phyloP scores from a whole-genome alignment of 2,113 vertebrate species.

The Electrona antarctica region DNA sequence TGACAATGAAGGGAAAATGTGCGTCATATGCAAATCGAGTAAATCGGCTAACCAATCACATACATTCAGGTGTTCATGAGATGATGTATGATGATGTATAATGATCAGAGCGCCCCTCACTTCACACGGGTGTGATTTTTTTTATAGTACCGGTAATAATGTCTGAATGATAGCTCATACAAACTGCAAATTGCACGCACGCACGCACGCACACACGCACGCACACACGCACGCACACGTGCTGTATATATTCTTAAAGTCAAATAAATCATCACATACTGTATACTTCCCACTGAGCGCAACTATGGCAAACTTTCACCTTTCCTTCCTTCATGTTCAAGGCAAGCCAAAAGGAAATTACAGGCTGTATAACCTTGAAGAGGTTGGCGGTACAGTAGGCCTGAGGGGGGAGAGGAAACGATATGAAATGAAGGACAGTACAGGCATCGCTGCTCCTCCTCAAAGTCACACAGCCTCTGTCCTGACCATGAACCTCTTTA shows the following conservation, averaged over 20 bases:
- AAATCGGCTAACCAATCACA: no score
- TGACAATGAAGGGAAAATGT: no score
- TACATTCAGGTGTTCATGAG: no score
- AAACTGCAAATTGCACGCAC: no score
- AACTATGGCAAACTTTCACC: background rate
- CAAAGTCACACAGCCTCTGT: slow-evolving; percentile 43
- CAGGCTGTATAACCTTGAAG: slow-evolving; percentile 34
- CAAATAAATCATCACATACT: background rate
- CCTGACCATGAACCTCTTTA: slow-evolving; percentile 26
- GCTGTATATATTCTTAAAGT: slow-evolving; percentile 24
- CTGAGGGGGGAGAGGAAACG: slow-evolving; percentile 41
- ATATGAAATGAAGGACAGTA: slow-evolving; percentile 42
- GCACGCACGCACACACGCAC: slow-evolving; percentile 15
- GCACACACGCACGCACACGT: background rate
- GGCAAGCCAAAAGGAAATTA: slow-evolving; percentile 18
- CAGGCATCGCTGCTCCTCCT: slow-evolving; percentile 5
- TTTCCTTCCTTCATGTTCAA: slow-evolving; percentile 27
- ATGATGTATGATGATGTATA: no score
- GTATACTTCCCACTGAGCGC: background rate
- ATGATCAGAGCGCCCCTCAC: no score
- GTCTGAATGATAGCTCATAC: no score
- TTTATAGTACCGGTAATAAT: no score
- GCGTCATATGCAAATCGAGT: no score
- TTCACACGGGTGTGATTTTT: no score
- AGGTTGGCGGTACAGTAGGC: slow-evolving; percentile 16